Evolutionary conservation across 2,797 vertebrate genomes (phyloP).

Genomic region (Phrynocephalus vlangalii): DNA sequence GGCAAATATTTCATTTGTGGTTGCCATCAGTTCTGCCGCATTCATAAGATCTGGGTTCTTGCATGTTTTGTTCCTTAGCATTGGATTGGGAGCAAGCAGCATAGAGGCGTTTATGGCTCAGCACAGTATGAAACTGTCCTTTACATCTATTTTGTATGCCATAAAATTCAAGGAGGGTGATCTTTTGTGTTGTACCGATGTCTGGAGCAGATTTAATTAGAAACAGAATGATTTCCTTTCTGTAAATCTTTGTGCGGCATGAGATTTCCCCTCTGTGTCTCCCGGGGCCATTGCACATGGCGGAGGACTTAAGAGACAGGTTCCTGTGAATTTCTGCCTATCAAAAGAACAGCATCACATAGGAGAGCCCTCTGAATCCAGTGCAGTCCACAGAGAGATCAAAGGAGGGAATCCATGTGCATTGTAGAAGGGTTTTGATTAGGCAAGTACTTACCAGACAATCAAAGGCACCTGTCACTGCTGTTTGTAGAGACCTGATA

Average conservation of each 20-base stretch:
- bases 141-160: neutral
- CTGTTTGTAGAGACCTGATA: neutral
- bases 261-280: neutral
- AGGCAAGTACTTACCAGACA: neutral
- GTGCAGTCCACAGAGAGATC: neutral
- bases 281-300: neutral
- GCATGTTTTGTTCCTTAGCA: neutral
- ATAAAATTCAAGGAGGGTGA: neutral
- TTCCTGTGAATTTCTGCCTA: neutral
- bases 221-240: neutral
- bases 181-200: neutral
- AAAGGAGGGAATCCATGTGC: neutral
- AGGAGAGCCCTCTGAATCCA: neutral
- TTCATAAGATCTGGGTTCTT: neutral
- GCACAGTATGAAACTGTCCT: neutral
- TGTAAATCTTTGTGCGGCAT: neutral
- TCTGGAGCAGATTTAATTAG: neutral
- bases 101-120: neutral
- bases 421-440: too few species aligned
- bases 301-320: neutral
- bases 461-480: neutral
- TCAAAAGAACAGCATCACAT: neutral
- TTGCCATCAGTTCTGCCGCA: neutral
- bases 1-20: too few species aligned
- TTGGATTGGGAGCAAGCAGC: neutral